Evolutionary conservation across 2,113 vertebrate species (phyloP).

Genomic region (Cyanoramphus novaezelandiae): DNA sequence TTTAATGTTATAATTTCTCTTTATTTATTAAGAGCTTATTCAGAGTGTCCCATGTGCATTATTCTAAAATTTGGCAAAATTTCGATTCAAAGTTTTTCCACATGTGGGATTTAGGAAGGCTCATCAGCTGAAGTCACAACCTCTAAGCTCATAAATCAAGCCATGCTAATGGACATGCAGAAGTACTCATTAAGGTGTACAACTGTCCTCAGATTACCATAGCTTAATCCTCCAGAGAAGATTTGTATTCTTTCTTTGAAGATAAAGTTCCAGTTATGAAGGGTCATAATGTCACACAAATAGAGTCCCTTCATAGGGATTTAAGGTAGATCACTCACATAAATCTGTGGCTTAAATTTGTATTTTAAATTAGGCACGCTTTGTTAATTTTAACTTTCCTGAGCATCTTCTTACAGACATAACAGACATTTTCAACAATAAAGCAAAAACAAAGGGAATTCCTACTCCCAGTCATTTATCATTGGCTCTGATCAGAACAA

Average conservation of each 20-base stretch:
- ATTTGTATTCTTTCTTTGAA: not conserved
- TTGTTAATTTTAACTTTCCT: not conserved
- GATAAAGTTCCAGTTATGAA: not conserved
- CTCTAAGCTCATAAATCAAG: not conserved
- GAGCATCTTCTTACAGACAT: not conserved
- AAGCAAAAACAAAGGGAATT: not conserved
- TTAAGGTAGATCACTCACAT: not conserved
- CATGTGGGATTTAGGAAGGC: not conserved
- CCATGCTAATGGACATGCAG: fast-evolving
- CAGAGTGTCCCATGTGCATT: not conserved
- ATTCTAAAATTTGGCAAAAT: not conserved
- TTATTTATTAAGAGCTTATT: not conserved
- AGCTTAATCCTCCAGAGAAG: not conserved
- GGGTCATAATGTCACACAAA: not conserved
- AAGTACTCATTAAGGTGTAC: not conserved
- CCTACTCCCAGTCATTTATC: not conserved
- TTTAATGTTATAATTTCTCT: not conserved
- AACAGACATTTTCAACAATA: not conserved
- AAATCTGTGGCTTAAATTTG: not conserved
- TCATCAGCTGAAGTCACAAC: not conserved
- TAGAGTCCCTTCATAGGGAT: not conserved
- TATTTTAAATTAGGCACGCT: not conserved
- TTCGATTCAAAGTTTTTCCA: not conserved
- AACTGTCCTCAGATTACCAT: not conserved
- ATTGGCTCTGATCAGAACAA: not conserved